Base-by-base conservation (phyloP, 2,113 vertebrate species). In the Ariopsis seemanni region DNA sequence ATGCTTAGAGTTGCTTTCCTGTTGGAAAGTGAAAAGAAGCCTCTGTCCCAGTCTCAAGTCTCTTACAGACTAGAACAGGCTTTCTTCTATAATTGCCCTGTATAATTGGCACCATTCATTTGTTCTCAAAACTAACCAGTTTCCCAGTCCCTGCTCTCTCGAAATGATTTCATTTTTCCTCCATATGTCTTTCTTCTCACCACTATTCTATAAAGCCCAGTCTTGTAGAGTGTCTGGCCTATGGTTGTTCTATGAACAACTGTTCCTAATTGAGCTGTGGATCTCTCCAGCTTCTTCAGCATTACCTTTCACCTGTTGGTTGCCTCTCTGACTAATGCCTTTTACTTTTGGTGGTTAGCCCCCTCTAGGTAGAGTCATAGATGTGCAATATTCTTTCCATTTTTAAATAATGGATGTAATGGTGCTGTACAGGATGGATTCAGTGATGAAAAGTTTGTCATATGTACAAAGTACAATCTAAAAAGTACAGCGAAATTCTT, bases 331-430 rank as follows among this genome's bases (percentile, higher is more conserved):
- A 15, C 22, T 63, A 25, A 25, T 25, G 62, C 22, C 62, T 2
- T 63, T 63, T 25, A 63, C 1, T 25, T 63, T 69, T 67, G 65
- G 4, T 12, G 25, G 65, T 25, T 10, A 30, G n/a, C 11, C n/a
- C n/a, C n/a, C 27, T 69, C 12, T 69, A 69, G 1, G 10, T 67
- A 67, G 12, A 30, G 65, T 10, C n/a, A 30, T 15, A 12, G 11
- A 67, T 67, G n/a, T 69, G 65, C n/a, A 69, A 69, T 69, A 69
- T 69, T 69, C n/a, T 30, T 69, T 69, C n/a, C n/a, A 69, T 30
- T 69, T 65, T 65, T n/a, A 42, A 63, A n/a, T 65, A n/a, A n/a
- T 11, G 10, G 10, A 65, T n/a, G 63, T 65, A 65, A n/a, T n/a
- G 25, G 0, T 20, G 20, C 7, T 20, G 5, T 62, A 20, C 60